Evolutionary conservation across 2,797 vertebrate species (phyloP).

Genomic region (Hydrophis major): DNA sequence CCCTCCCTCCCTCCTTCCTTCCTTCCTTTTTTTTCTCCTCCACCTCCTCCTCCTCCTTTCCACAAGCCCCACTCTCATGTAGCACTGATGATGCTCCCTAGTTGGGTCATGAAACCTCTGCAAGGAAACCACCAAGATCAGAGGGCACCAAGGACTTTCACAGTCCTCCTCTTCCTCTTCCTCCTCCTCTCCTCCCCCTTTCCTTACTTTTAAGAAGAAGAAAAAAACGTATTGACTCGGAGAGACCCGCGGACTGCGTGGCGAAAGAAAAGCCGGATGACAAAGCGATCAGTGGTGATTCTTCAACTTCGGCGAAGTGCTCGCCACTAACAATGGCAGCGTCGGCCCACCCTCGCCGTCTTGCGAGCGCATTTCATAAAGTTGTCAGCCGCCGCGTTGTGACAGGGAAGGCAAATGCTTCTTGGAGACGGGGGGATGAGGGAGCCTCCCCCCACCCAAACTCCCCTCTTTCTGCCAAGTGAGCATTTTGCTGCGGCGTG

Average conservation of each 20-base stretch:
- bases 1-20: neutral
- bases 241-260: neutral
- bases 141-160: too few species aligned
- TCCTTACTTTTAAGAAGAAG: neutral
- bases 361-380: neutral
- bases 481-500: fast-evolving
- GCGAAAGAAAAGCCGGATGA: neutral
- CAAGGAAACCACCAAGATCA: too few species aligned
- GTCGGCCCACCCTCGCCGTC: neutral
- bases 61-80: too few species aligned
- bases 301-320: neutral
- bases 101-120: too few species aligned
- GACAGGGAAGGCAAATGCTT: neutral
- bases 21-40: too few species aligned
- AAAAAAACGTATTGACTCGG: constrained; percentile 8
- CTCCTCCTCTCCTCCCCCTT: too few species aligned
- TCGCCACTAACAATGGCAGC: constrained; percentile 11
- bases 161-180: neutral
- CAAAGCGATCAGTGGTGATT: constrained; percentile 11
- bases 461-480: neutral
- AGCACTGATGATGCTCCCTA: too few species aligned
- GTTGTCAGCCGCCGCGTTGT: neutral
- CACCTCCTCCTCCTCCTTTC: too few species aligned
- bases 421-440: neutral
- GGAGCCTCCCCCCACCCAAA: too few species aligned